Conservation (phyloP, 2,888 invertebrate genomes). For the Galerucella pusilla region DNA sequence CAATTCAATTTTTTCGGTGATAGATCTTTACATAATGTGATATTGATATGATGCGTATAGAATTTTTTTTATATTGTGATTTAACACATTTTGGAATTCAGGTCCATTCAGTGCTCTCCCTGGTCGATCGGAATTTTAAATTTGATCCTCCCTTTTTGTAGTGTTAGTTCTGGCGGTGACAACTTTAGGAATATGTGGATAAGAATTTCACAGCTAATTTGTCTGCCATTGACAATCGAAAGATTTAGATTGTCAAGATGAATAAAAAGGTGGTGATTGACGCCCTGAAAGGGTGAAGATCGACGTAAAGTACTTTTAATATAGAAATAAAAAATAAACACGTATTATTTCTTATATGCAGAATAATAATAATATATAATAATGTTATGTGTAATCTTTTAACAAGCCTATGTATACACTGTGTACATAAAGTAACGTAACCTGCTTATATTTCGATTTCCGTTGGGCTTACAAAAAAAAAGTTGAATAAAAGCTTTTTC, state of each 20-base stretch:
- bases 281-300: background rate
- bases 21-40: constrained; percentile 63
- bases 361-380: too few species aligned
- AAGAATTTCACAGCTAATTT: constrained; percentile 34
- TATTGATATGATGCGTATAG: constrained; percentile 63
- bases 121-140: constrained; percentile 34
- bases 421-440: too few species aligned
- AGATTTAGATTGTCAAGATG: constrained; percentile 29
- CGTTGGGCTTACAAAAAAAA: too few species aligned
- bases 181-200: constrained; percentile 29
- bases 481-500: too few species aligned
- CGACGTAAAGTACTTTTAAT: background rate
- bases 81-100: constrained; percentile 43
- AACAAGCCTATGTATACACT: too few species aligned
- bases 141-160: constrained; percentile 36
- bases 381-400: too few species aligned
- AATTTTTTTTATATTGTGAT: constrained; percentile 53
- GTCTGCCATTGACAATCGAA: constrained; percentile 29
- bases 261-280: constrained; percentile 5
- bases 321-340: too few species aligned
- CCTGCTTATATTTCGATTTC: too few species aligned
- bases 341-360: too few species aligned
- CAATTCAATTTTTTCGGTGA: constrained; percentile 65
- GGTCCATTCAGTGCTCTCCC: constrained; percentile 33
- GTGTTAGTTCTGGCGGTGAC: constrained; percentile 30